Percentiles rank a stretch among this genome's conserved stretches.
Evolutionary conservation across 1,140 invertebrate genomes (phyloP).

Genomic region (Rhyzopertha dominica): DNA sequence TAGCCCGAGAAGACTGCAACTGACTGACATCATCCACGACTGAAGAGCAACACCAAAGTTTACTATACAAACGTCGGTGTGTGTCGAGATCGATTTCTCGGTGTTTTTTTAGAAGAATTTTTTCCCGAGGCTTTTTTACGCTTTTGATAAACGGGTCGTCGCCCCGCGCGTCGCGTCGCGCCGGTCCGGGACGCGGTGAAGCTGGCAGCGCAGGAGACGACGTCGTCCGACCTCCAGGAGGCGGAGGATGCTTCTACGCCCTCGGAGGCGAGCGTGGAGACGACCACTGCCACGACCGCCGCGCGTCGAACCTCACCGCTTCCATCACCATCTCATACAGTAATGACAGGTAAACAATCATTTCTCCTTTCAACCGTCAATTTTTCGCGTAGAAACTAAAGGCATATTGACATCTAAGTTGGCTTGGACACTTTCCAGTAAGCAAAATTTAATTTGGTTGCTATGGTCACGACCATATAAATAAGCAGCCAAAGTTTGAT

Average conservation of each 20-base stretch:
- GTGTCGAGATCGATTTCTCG: slow-evolving; percentile 19
- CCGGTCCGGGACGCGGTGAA: slow-evolving; percentile 22
- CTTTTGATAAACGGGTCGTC: slow-evolving; percentile 8
- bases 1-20: slow-evolving; percentile 17
- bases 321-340: slow-evolving; percentile 23
- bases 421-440: too few species aligned
- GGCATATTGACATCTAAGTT: too few species aligned
- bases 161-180: slow-evolving; percentile 4
- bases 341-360: slow-evolving; percentile 44
- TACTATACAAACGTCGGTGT: slow-evolving; percentile 16
- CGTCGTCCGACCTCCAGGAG: slow-evolving; percentile 39
- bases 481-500: too few species aligned
- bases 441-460: too few species aligned
- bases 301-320: slow-evolving; percentile 11
- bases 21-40: too few species aligned
- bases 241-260: slow-evolving; percentile 35
- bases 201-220: slow-evolving; percentile 40
- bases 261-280: slow-evolving; percentile 10
- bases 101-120: slow-evolving; percentile 25
- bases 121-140: slow-evolving; percentile 14
- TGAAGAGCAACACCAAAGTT: slow-evolving; percentile 12
- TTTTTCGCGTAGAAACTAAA: too few species aligned
- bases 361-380: too few species aligned
- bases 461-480: too few species aligned
- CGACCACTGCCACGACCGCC: neutral